Evolutionary conservation across 2,888 invertebrate species (phyloP), one percentile per base, ranked within the genome.

Genomic region (Lasius fuliginosus): DNA sequence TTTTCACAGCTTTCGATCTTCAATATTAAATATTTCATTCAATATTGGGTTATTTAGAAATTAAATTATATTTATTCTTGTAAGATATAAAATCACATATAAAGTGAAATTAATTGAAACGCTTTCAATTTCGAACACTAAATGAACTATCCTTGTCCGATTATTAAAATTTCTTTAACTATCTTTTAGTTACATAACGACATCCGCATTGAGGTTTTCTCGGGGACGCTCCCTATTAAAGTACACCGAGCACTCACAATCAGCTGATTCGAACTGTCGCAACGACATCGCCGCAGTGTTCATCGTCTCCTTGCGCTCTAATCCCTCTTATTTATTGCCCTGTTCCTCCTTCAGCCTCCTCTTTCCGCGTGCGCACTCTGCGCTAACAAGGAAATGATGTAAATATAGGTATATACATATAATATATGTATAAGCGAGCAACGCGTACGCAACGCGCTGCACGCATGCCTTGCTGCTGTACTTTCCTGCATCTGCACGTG

Each of bases 401-500:
- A 82, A 77, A 86, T 82, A 75, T 58, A 71, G 75, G 58, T 77
- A 58, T 68, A 65, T 74, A 23, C 68, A 64, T 65, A 53, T 23
- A 23, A 64, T 65, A 53, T 23, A 23, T 0, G 0, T 23, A 23
- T 46, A 69, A 53, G 75, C 64, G 77, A 15, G 68, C 23, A 23
- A 23, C 36, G 36, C 11, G 9, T 69, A 77, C 76, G 69, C 79
- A 69, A 53, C 36, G 53, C 58, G 68, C 27, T 65, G n/a, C 53
- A 65, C 33, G 79, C 69, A 23, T 58, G 68, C 40, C 77, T 77
- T 67, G 67, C 79, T 79, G 79, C 46, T 36, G 69, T 12, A 60
- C 23, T 87, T 83, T 82, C 74, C 81, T 67, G 84, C 65, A 60
- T 67, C 74, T 88, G 84, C 86, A 87, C 92, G 91, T 92, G 90